phyloP scores from a whole-genome alignment of 1,140 invertebrate genomes.

The Drosophila sucinea region DNA sequence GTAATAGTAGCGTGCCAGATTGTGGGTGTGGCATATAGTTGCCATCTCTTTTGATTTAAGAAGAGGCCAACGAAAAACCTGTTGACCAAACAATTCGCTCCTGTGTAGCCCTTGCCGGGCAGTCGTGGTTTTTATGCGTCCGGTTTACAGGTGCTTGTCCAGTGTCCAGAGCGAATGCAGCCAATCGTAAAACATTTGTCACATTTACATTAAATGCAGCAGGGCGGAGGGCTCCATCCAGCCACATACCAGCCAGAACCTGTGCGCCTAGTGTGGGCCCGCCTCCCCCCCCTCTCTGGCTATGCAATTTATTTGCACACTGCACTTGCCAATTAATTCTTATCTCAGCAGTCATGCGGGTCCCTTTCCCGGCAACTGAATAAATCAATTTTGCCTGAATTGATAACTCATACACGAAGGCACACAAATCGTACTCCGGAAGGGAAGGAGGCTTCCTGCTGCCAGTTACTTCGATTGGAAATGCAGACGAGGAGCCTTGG shows the following conservation, averaged over 20 bases:
- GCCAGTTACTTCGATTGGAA: constrained; percentile 44
- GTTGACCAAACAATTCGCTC: constrained; percentile 14
- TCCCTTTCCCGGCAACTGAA: constrained; percentile 67
- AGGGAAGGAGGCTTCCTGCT: constrained; percentile 22
- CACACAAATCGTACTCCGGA: constrained; percentile 46
- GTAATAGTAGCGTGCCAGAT: too few species aligned
- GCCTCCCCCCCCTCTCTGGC: neutral
- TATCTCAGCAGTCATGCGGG: constrained; percentile 75
- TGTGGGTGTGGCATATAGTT: too few species aligned
- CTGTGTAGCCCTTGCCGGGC: constrained; percentile 15
- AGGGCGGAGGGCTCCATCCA: neutral
- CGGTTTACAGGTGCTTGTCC: constrained; percentile 78
- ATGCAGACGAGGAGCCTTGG: neutral
- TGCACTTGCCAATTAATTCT: constrained; percentile 81
- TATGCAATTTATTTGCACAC: constrained; percentile 75
- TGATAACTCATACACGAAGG: constrained; percentile 69
- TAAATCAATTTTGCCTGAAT: constrained; percentile 72
- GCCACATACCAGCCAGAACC: neutral
- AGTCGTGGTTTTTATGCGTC: constrained; percentile 59
- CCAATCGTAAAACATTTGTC: constrained; percentile 80
- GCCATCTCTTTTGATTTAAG: too few species aligned
- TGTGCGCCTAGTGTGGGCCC: neutral
- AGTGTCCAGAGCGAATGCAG: constrained; percentile 73
- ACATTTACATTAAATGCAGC: constrained; percentile 78
- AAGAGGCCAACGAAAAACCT: too few species aligned